Conservation (phyloP, 92 coral and sea anemone species). For the Umimayanthus chanpuru region DNA sequence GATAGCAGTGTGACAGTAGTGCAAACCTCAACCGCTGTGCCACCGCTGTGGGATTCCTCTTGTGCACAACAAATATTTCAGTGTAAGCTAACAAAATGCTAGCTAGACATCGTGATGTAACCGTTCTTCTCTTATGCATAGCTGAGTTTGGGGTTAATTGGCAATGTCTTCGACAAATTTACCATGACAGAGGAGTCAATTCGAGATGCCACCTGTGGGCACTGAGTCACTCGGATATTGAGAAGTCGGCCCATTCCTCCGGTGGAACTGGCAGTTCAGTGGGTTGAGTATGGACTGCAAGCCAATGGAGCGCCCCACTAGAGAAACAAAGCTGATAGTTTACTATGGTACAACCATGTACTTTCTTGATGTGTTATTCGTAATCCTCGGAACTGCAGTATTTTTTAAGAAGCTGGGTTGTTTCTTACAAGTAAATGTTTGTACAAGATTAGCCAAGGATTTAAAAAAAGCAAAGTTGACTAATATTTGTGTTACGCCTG, state of each 20-base stretch:
- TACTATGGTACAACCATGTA: not conserved
- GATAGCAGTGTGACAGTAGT: no score
- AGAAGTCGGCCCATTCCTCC: not conserved
- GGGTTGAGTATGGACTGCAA: constrained; percentile 4
- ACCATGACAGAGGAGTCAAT: not conserved
- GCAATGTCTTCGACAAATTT: not conserved
- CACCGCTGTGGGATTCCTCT: no score
- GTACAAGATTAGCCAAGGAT: not conserved
- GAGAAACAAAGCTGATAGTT: not conserved
- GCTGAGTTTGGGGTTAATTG: not conserved
- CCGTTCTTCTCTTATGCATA: no score
- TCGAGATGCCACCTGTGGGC: not conserved
- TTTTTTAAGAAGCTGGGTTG: not conserved
- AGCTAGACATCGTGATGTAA: no score
- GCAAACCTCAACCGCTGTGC: no score
- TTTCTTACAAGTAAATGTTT: not conserved
- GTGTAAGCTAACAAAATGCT: no score
- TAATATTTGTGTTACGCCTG: no score
- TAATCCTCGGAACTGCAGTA: not conserved
- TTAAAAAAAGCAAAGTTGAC: not conserved
- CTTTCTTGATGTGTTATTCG: not conserved
- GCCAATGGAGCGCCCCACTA: not conserved
- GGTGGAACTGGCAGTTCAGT: not conserved
- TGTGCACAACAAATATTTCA: no score
- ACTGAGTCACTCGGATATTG: not conserved